phyloP scores from a whole-genome alignment of 2,888 invertebrate species.

The Stomorhina lunata region DNA sequence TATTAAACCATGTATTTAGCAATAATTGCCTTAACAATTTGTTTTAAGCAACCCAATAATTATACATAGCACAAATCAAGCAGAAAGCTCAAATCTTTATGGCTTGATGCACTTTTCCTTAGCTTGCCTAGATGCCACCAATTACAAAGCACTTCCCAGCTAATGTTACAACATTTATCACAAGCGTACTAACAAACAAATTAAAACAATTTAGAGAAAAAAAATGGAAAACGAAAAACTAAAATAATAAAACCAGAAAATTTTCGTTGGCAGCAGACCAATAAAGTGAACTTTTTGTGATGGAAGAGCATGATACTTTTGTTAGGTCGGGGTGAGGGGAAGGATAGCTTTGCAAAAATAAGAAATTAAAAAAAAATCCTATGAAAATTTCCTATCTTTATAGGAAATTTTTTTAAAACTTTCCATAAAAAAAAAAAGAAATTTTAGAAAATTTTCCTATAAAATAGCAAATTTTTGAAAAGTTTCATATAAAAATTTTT shows the following conservation, averaged over 20 bases:
- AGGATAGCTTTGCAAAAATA: too few species aligned
- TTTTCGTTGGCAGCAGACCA: background rate
- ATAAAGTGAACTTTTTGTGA: background rate
- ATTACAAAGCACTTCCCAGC: slow-evolving; percentile 62
- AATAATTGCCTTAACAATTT: slow-evolving; percentile 54
- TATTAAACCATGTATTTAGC: slow-evolving; percentile 54
- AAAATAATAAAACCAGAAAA: slow-evolving; percentile 59
- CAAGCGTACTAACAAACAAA: slow-evolving; percentile 62
- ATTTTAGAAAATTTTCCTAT: too few species aligned
- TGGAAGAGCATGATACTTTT: too few species aligned
- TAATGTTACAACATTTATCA: slow-evolving; percentile 60
- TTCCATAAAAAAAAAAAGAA: too few species aligned
- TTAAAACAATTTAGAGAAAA: slow-evolving; percentile 71
- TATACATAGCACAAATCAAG: slow-evolving; percentile 30
- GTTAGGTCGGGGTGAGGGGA: background rate
- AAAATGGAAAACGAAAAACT: background rate
- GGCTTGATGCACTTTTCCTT: background rate
- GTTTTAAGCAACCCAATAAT: slow-evolving; percentile 51
- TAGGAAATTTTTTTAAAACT: too few species aligned
- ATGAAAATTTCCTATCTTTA: too few species aligned
- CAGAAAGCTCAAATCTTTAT: background rate
- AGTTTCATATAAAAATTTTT: too few species aligned
- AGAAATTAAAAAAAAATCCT: too few species aligned
- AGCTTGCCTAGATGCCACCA: slow-evolving; percentile 44
- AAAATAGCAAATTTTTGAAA: too few species aligned